Base-by-base conservation (phyloP, 2,113 vertebrate genomes). In the Oncorhynchus masou region DNA sequence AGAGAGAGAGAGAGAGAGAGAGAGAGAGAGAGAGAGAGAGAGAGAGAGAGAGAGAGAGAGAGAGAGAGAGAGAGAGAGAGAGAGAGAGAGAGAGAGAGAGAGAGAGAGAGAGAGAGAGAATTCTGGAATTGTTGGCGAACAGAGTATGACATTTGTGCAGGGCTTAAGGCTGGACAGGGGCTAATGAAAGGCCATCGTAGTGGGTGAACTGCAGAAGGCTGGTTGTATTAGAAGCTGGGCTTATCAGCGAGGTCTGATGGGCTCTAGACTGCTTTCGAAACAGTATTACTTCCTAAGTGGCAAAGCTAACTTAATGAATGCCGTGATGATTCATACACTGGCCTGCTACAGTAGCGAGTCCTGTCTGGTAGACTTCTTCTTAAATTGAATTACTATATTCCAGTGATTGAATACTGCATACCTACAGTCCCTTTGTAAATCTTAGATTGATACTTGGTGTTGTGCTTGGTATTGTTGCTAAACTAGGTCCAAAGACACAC, bases 161-260 rank as follows among this genome's bases (percentile, higher is more conserved):
- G 25, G 27, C 65, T 67, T 25, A 67, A 29, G 51, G 75, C 81
- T 80, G 73, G 4, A 39, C 67, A 45, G 66, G 68, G 70, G 51
- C 39, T 68, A 84, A 71, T 73, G 70, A 85, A 85, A 85, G 78
- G 83, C 62, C 80, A 85, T 79, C 39, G 54, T 77, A 82, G 69
- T 84, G 80, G 68, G 74, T 73, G 34, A 77, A 74, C 60, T 83
- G 78, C 81, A 87, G 78, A 67, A 54, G 65, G 19, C 68, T 54
- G 74, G 67, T 76, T 79, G 82, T 69, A 81, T 78, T 24, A 82
- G 70, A 22, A 51, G 39, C 74, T 81, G 39, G 73, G 65, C 60
- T 75, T 68, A 81, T 74, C 59, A 34, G 8, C 68, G 25, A 71
- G 27, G 68, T 24, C 54, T 12, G 65, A 34, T 4, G 25, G 16